Base-by-base conservation (phyloP, 2,113 vertebrate species). In the Planiliza haematocheilus region DNA sequence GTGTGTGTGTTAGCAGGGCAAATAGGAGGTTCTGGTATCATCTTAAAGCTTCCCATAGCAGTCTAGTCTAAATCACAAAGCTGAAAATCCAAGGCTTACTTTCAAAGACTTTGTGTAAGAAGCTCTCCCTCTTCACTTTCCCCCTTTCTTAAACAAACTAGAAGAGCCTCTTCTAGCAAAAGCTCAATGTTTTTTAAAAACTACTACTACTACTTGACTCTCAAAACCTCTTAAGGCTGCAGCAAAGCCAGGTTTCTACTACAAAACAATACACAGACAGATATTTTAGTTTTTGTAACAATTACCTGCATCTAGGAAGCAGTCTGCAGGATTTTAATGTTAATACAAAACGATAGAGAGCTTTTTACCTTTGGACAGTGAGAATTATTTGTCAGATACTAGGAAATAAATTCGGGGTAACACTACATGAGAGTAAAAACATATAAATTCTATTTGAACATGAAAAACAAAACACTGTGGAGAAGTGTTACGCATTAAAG, bases 21-120 rank as follows among this genome's bases (percentile, higher is more conserved):
- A 77, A 75, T 20, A 69, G 41, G 30, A n/a, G 39, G 12, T 69
- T 55, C 39, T 21, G 17, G 34, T 16, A 56, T 70, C 46, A 65
- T 41, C 34, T 39, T 49, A 61, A 67, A 76, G 57, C 48, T 53
- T 67, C 21, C 48, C 21, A 17, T 20, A 52, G 24, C 14, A 45
- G 55, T 77, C 41, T 41, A 51, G 38, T 68, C 43, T 6, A 38
- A 50, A 24, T 50, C 51, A 13, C 13, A 65, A 13, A 53, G 37
- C 37, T 43, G 20, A 77, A 45, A 64, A 59, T 11, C 11, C 7
- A 18, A 51, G 1, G 30, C n/a, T 53, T 62, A 53, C 20, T 71
- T 34, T 8, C 2, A 3, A 48, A 34, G 49, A 57, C 46, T 52
- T 66, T 10, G 13, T 20, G 4, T 14, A 65, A 73, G 41, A 72